Percentiles rank a stretch among this genome's conserved stretches.
Conservation (phyloP, 1,140 invertebrate species). For the Drosophila watanabei region DNA sequence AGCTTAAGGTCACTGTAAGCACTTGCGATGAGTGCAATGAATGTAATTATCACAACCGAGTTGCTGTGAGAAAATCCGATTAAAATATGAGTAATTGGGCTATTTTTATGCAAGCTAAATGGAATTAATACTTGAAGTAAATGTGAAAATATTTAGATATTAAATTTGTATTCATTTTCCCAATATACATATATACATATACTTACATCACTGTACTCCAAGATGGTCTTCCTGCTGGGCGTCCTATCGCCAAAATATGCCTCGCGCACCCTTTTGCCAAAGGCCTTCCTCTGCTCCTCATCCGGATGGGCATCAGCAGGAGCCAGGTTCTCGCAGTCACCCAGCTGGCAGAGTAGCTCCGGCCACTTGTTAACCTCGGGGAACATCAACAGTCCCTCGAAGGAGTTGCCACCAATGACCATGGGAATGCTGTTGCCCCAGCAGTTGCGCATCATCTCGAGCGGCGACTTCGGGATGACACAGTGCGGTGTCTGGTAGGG, state of each 20-base stretch:
- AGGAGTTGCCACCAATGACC: constrained; percentile 85
- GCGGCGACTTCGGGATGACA: constrained; percentile 77
- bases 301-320: constrained; percentile 70
- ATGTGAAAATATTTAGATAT: too few species aligned
- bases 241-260: constrained; percentile 69
- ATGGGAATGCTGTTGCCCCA: constrained; percentile 85
- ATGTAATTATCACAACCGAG: neutral
- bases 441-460: constrained; percentile 80
- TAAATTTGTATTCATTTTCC: too few species aligned
- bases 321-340: constrained; percentile 67
- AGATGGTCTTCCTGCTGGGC: constrained; percentile 60
- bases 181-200: neutral
- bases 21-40: neutral
- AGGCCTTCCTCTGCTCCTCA: constrained; percentile 63
- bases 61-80: neutral
- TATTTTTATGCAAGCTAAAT: neutral
- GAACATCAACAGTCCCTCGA: constrained; percentile 84
- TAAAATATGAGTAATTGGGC: neutral
- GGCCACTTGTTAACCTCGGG: constrained; percentile 77
- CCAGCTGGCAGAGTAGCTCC: constrained; percentile 60
- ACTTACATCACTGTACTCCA: constrained; percentile 83
- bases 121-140: neutral
- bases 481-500: constrained; percentile 69
- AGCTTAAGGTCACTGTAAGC: neutral
- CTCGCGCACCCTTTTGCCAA: constrained; percentile 55